phyloP scores from a whole-genome alignment of 2,113 vertebrate species.

The Pseudopodoces humilis region DNA sequence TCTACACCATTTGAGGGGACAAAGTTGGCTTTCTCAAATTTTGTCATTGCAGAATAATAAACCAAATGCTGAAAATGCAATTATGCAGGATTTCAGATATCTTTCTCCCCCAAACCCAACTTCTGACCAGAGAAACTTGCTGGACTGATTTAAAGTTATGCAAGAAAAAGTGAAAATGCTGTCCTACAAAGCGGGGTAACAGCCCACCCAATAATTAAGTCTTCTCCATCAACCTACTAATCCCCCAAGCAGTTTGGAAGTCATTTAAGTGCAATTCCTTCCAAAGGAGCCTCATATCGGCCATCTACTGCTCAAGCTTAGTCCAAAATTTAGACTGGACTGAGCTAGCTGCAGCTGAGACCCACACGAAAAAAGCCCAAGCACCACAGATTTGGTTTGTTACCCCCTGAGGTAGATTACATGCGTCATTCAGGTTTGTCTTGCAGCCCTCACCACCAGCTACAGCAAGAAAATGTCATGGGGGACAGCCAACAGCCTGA shows the following conservation, averaged over 20 bases:
- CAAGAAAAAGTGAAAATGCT: background rate
- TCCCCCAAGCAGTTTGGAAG: background rate
- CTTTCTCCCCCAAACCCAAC: background rate
- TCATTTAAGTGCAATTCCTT: background rate
- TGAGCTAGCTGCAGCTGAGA: background rate
- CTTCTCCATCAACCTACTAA: background rate
- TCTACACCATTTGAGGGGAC: background rate
- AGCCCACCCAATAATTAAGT: background rate
- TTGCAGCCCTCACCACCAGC: background rate
- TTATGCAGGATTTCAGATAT: background rate
- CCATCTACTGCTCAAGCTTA: background rate
- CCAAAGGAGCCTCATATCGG: background rate
- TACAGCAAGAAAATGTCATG: background rate
- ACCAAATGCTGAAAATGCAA: background rate
- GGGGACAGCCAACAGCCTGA: background rate
- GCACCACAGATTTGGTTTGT: accelerated
- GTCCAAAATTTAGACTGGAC: background rate
- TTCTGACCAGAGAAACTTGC: background rate
- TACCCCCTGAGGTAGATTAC: background rate
- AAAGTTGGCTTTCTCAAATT: background rate
- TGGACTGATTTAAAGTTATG: background rate
- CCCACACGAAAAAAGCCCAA: background rate
- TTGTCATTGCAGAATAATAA: background rate
- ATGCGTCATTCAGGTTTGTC: accelerated
- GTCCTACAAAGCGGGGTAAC: background rate